Evolutionary conservation across 1,140 invertebrate genomes (phyloP).

Genomic region (Leguminivora glycinivorella): DNA sequence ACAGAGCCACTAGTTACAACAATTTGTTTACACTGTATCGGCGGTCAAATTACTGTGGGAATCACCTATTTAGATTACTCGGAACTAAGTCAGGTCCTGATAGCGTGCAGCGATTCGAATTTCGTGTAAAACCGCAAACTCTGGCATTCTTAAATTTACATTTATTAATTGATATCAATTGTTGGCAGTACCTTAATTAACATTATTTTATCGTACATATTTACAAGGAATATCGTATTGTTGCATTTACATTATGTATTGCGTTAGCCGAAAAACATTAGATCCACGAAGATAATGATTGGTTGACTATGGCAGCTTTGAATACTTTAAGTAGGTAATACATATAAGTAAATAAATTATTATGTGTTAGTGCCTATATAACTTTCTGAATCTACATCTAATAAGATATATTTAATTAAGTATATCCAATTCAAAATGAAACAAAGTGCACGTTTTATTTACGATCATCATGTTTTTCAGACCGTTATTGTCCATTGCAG

Average conservation of each 20-base stretch:
- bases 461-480: too few relatives aligned
- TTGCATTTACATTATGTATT: not conserved
- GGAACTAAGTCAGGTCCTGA: not conserved
- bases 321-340: too few relatives aligned
- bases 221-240: conserved; percentile 18
- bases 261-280: not conserved
- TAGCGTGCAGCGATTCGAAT: not conserved
- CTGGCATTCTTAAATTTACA: conserved; percentile 19
- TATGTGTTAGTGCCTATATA: too few relatives aligned
- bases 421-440: too few relatives aligned
- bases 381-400: too few relatives aligned
- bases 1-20: too few relatives aligned
- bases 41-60: conserved; percentile 22
- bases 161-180: conserved; percentile 22
- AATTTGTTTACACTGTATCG: conserved; percentile 11
- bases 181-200: conserved; percentile 21
- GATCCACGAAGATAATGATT: not conserved
- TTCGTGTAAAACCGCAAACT: not conserved
- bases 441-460: too few relatives aligned
- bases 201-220: conserved; percentile 20
- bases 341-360: too few relatives aligned
- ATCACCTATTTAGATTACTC: conserved; percentile 15
- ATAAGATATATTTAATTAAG: too few relatives aligned
- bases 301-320: not conserved
- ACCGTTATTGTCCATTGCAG: too few relatives aligned